Evolutionary conservation across 92 coral and sea anemone genomes (phyloP).

Genomic region (Porites lobata): DNA sequence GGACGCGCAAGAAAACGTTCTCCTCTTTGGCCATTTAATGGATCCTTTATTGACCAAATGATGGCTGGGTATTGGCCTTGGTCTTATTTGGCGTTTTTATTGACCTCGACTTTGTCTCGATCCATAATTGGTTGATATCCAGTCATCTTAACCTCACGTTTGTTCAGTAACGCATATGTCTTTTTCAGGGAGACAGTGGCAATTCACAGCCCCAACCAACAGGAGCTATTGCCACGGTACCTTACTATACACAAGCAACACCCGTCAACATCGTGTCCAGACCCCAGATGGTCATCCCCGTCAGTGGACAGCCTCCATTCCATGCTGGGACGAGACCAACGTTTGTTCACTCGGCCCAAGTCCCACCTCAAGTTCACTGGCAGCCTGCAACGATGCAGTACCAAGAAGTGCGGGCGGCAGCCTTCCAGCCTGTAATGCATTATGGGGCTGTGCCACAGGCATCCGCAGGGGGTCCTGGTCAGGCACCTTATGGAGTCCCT

Average conservation of each 20-base stretch:
- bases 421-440: conserved; percentile 84
- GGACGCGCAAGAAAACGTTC: no score
- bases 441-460: conserved; percentile 86
- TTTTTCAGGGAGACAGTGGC: conserved; percentile 60
- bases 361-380: conserved; percentile 88
- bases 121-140: no score
- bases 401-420: conserved; percentile 80
- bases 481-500: conserved; percentile 72
- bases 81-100: no score
- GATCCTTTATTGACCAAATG: no score
- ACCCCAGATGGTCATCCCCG: conserved; percentile 87
- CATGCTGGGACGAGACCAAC: conserved; percentile 77
- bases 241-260: conserved; percentile 78
- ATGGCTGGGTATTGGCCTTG: no score
- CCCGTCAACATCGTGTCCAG: conserved; percentile 88
- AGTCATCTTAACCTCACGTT: no score
- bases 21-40: no score
- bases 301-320: conserved; percentile 83
- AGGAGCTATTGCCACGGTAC: conserved; percentile 86
- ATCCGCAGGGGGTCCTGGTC: conserved; percentile 64
- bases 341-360: conserved; percentile 71
- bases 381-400: conserved; percentile 88
- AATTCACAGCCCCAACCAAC: conserved; percentile 78
- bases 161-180: no score
- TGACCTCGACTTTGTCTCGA: no score